Evolutionary conservation across 2,888 invertebrate genomes (phyloP), one percentile per base, ranked within the genome.

Genomic region (Calliphora vomitoria): DNA sequence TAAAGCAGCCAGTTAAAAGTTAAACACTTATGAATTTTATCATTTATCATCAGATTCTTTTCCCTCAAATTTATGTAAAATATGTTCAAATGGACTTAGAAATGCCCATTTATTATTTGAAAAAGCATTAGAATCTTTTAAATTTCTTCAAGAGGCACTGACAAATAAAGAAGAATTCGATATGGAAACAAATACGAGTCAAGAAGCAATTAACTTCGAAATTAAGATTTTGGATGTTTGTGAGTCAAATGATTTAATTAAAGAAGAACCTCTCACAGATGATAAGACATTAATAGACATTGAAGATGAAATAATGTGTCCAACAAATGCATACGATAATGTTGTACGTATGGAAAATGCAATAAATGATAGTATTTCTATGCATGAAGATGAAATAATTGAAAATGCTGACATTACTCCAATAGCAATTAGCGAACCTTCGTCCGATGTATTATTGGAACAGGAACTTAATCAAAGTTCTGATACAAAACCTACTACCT

Each of bases 71-170:
- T 35, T 85, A 38, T 85, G 84, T 10, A 47, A 41, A 11, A 8
- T 20, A 8, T 85, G 84, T 62, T 66, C 79, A 13, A 31, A 41
- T 6, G 79, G 62, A 20, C 64, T 85, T 15, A 58, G 68, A 60
- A 74, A 74, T 44, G 71, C 68, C 1, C 62, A 80, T n/a, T 50
- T 80, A 5, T 74, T 85, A 38, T 74, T 85, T 68, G 47, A 85
- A 35, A 85, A 85, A 41, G 79, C 84, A 6, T 13, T 80, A 18
- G 79, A 71, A 31, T 62, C 79, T 15, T n/a, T 68, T 8, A 58
- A 41, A 44, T 31, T 74, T 44, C 74, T 85, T n/a, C 38, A 64
- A 53, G 18, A 53, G 25, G 13, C 18, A n/a, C 15, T 78, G 1
- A 44, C 3, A 44, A 13, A n/a, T n/a, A 44, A 74, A 53, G 25